These are phyloP conservation scores for Hippocampus zosterae DNA, from an alignment of 2,113 vertebrate species.

Conservation along the genomic window DNA sequence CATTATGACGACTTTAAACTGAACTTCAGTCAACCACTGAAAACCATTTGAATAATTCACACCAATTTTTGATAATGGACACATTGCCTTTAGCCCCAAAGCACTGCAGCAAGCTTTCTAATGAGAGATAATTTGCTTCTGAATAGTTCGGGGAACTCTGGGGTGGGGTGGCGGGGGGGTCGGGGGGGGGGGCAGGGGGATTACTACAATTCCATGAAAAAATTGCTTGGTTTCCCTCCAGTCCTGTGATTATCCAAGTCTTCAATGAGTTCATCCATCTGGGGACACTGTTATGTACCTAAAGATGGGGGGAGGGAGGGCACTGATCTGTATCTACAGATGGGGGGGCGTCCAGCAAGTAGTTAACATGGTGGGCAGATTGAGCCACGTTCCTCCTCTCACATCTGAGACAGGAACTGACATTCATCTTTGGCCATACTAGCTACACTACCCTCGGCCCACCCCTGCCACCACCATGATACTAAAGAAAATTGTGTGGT, in stretches of 20 bases:
- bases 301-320: not conserved
- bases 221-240: not conserved
- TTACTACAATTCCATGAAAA: not conserved
- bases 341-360: slow-evolving; percentile 35
- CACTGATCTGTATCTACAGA: too few species aligned
- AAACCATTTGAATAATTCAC: not conserved
- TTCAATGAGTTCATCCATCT: slow-evolving; percentile 1
- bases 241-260: not conserved
- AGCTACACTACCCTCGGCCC: slow-evolving; percentile 16
- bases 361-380: slow-evolving; percentile 21
- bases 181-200: too few species aligned
- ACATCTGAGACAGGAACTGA: slow-evolving; percentile 50
- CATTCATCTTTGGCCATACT: slow-evolving; percentile 56
- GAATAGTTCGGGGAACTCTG: not conserved
- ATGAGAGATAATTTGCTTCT: not conserved
- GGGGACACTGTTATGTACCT: slow-evolving; percentile 7
- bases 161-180: too few species aligned
- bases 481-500: slow-evolving; percentile 59
- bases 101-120: not conserved
- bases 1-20: slow-evolving; percentile 23
- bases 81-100: not conserved
- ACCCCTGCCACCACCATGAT: slow-evolving; percentile 27
- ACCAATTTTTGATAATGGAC: not conserved
- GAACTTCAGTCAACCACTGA: not conserved
- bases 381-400: slow-evolving; percentile 35